These are phyloP conservation scores for Aporophyla nigra DNA, from an alignment of 2,888 invertebrate species.

Conservation along the genomic window DNA sequence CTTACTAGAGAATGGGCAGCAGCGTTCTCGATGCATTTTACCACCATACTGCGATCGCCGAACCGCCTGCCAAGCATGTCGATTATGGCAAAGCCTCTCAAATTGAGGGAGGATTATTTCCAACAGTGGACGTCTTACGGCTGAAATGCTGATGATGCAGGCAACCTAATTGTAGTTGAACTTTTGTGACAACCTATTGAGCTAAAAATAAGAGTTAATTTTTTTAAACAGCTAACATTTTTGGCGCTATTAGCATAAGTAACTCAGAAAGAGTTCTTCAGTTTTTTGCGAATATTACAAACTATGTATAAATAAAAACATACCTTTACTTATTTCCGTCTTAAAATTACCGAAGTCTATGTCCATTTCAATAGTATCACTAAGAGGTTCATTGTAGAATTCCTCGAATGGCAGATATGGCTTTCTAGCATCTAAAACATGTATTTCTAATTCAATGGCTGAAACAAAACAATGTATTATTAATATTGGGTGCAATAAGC, in stretches of 20 bases:
- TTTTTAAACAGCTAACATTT: too few relatives aligned
- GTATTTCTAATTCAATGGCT: constrained; percentile 94
- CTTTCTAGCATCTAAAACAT: constrained; percentile 95
- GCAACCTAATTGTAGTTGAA: not conserved
- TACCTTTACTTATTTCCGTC: constrained; percentile 91
- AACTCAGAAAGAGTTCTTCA: not conserved
- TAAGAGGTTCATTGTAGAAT: constrained; percentile 98
- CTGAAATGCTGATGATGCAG: too few relatives aligned
- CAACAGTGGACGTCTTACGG: too few relatives aligned
- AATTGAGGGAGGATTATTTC: too few relatives aligned
- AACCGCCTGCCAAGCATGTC: too few relatives aligned
- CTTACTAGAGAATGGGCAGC: too few relatives aligned
- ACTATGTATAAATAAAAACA: constrained; percentile 67
- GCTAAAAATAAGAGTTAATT: too few relatives aligned
- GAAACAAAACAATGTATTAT: constrained; percentile 73
- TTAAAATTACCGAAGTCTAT: constrained; percentile 97
- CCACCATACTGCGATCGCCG: too few relatives aligned
- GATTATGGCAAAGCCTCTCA: too few relatives aligned
- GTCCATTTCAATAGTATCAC: constrained; percentile 98
- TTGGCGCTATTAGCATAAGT: not conserved
- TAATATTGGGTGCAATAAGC: constrained; percentile 58
- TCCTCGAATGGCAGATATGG: constrained; percentile 96
- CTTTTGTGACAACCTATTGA: not conserved
- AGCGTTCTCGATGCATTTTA: too few relatives aligned
- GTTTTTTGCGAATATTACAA: not conserved